Evolutionary conservation across 2,113 vertebrate genomes (phyloP).

Genomic region (Oncorhynchus masou): DNA sequence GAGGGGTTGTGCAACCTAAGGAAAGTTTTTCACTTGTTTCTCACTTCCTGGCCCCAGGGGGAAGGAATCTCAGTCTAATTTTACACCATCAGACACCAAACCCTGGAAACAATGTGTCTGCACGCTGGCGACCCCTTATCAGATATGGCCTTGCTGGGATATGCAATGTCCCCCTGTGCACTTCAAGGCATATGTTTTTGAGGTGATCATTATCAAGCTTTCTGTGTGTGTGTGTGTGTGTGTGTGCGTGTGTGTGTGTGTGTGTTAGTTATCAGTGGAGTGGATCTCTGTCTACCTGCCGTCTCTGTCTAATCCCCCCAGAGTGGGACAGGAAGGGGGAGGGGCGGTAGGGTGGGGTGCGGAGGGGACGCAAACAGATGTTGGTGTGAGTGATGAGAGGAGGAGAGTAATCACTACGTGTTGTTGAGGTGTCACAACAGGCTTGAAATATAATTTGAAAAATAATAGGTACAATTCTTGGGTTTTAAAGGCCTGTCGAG

Average conservation of each 20-base stretch:
- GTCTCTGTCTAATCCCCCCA: background rate
- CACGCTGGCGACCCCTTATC: background rate
- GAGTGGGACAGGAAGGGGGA: background rate
- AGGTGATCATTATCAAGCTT: slow-evolving; percentile 15
- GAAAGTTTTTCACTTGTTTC: slow-evolving; percentile 25
- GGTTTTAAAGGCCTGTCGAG: too few species aligned
- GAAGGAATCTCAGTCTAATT: slow-evolving; percentile 13
- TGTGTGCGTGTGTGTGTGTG: background rate
- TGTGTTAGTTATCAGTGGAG: background rate
- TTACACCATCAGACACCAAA: background rate
- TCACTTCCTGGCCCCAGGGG: slow-evolving; percentile 16
- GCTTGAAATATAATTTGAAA: too few species aligned
- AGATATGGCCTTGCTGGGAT: background rate
- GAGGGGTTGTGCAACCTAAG: slow-evolving; percentile 8
- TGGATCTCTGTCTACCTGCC: background rate
- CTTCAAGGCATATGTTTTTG: slow-evolving; percentile 10
- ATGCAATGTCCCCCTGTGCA: background rate
- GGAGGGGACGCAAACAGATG: background rate
- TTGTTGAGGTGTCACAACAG: too few species aligned
- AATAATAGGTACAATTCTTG: too few species aligned
- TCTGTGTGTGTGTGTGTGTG: slow-evolving; percentile 1
- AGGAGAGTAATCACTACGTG: too few species aligned
- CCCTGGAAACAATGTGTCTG: slow-evolving; percentile 5
- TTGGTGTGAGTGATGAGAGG: slow-evolving; percentile 3
- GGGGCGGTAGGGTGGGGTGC: background rate